Percentiles rank a stretch among this genome's conserved stretches.
Evolutionary conservation across 2,113 vertebrate genomes (phyloP).

Genomic region (Agapornis roseicollis): DNA sequence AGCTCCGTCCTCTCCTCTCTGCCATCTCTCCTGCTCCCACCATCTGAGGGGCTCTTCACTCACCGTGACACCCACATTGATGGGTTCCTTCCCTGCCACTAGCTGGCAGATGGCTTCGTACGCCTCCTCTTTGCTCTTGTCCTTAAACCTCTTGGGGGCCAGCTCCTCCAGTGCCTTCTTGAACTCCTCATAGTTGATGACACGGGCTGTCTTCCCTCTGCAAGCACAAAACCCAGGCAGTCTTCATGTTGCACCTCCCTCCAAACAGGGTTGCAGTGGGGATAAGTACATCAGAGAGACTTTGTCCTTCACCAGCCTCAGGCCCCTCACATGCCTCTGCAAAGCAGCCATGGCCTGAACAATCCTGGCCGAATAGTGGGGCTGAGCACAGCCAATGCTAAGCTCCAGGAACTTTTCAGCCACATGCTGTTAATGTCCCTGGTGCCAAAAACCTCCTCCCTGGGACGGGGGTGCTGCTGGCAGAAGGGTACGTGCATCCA

Average conservation of each 20-base stretch:
- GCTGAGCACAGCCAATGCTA: background rate
- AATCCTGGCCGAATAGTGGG: rapidly evolving
- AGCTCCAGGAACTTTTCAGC: background rate
- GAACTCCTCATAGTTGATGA: constrained; percentile 92
- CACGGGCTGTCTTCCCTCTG: constrained; percentile 89
- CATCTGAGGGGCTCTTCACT: constrained; percentile 13
- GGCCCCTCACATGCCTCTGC: background rate
- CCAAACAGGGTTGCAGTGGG: background rate
- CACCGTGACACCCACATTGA: constrained; percentile 89
- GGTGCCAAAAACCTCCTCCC: background rate
- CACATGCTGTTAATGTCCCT: background rate
- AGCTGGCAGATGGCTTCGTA: constrained; percentile 82
- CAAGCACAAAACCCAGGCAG: background rate
- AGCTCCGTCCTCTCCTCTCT: background rate
- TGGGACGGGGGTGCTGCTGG: background rate
- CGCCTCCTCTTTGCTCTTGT: constrained; percentile 88
- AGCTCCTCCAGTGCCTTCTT: constrained; percentile 87
- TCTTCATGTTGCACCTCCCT: background rate
- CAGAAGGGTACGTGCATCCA: background rate
- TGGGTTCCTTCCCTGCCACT: constrained; percentile 87
- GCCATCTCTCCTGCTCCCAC: background rate
- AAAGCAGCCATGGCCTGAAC: rapidly evolving
- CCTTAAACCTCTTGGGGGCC: constrained; percentile 89
- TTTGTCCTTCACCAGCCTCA: background rate
- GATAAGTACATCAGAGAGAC: background rate